Evolutionary conservation across 1,140 invertebrate genomes (phyloP), one percentile per base, ranked within the genome.

Genomic region (Zelostemma sp.): DNA sequence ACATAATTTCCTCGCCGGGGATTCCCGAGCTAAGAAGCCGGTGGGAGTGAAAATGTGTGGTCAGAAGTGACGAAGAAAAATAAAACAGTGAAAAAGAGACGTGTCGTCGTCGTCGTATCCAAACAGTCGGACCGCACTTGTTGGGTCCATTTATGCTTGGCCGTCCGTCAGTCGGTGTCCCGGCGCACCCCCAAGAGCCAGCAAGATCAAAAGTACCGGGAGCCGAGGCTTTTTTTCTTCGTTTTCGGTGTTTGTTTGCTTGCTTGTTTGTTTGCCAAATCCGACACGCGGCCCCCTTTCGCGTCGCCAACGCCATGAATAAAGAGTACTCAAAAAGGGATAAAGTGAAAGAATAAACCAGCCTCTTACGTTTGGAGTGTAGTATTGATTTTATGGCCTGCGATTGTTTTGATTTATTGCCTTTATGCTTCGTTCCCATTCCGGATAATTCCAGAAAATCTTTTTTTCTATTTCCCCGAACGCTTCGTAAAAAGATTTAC

Each of bases 241-340:
- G 50, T 46, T 51, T 64, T 66, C 66, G 50, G 33, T 75, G 73
- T 72, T 74, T 74, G 63, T 67, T 75, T 77, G 72, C 56, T 76
- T 68, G 56, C 31, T 69, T 69, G 73, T 76, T 78, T 80, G 77
- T 76, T 76, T 77, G 66, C 62, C 74, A 58, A 63, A 68, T 78
- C 68, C 72, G 62, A 74, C 69, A 73, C 70, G 68, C 56, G 55
- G 25, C 56, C 45, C 56, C 53, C 67, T 64, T 62, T 38, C 40
- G 41, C 48, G 56, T 62, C 45, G 40, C 31, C 51, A 12, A 38
- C 12, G 41, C 43, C 9, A 46, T 3, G 8, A 25, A 25, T 25
- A 38, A 38, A 11, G 35, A 14, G 12, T 38, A 11, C 12, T 14
- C 40, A 12, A 41, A 41, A 61, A 64, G 56, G 38, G 11, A 45